Conservation (phyloP, 2,113 vertebrate species). For the Dromas ardeola region DNA sequence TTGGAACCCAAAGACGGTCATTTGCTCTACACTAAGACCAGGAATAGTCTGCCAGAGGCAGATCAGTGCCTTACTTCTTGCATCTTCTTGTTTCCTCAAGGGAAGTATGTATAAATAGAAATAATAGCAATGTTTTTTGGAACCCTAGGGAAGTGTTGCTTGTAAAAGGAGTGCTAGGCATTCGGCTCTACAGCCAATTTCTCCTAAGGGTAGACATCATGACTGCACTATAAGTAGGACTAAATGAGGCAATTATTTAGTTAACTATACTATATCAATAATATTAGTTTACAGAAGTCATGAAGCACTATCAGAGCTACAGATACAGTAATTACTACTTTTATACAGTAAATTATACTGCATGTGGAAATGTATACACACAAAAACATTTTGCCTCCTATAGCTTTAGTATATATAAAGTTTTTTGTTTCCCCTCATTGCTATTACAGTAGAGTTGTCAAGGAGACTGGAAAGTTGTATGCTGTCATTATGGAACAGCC, state of each 20-base stretch:
- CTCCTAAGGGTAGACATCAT: neutral
- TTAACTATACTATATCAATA: slow-evolving; percentile 9
- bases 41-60: neutral
- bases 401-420: neutral
- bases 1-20: neutral
- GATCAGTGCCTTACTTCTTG: neutral
- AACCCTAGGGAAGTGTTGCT: neutral
- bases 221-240: neutral
- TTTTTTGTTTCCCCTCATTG: neutral
- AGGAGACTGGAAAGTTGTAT: neutral
- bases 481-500: neutral
- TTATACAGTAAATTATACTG: neutral
- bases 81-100: neutral
- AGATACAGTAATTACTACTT: slow-evolving; percentile 25
- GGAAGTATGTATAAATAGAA: neutral
- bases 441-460: neutral
- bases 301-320: neutral
- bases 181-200: neutral
- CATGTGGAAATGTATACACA: neutral
- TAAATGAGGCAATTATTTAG: slow-evolving; percentile 15
- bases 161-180: neutral
- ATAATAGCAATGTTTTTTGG: neutral
- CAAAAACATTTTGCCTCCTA: neutral
- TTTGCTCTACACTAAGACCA: neutral
- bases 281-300: neutral